Percentiles rank a stretch among this genome's conserved stretches.
phyloP scores from a whole-genome alignment of 2,797 vertebrate species.

The Scarus forsteni region DNA sequence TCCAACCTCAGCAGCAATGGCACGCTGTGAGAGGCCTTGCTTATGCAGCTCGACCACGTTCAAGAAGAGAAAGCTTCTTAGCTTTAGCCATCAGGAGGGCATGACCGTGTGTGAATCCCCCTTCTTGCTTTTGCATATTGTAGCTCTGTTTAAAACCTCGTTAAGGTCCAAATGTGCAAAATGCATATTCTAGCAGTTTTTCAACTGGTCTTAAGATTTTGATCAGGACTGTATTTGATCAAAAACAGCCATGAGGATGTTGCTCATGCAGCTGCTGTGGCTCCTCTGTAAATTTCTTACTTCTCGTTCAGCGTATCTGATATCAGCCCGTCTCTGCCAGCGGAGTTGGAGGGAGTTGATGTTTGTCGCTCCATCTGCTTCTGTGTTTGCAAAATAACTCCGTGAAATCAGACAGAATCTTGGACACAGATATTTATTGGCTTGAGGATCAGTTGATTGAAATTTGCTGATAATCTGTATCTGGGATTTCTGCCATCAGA shows the following conservation, averaged over 20 bases:
- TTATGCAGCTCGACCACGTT: no score
- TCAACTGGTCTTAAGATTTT: no score
- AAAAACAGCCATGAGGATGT: not conserved
- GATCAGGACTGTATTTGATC: no score
- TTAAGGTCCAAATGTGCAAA: no score
- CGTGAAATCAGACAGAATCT: constrained; percentile 30
- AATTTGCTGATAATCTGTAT: constrained; percentile 35
- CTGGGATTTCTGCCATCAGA: constrained; percentile 36
- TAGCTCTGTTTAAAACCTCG: no score
- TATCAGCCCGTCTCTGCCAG: constrained; percentile 23
- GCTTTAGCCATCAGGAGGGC: no score
- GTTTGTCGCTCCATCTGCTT: constrained; percentile 59
- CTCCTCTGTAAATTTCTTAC: constrained; percentile 22
- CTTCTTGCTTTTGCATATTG: no score
- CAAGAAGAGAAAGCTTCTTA: no score
- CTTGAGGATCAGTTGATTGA: constrained; percentile 25
- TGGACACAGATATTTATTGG: constrained; percentile 40
- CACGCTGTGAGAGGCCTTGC: no score
- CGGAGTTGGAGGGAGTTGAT: constrained; percentile 50
- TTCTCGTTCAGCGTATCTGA: constrained; percentile 26
- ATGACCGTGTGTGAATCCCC: no score
- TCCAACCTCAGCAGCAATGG: no score
- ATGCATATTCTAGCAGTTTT: no score
- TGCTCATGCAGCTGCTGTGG: constrained; percentile 18
- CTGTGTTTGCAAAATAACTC: constrained; percentile 56